Base-by-base conservation (phyloP, 1,140 invertebrate species). In the Anadara kagoshimensis region DNA sequence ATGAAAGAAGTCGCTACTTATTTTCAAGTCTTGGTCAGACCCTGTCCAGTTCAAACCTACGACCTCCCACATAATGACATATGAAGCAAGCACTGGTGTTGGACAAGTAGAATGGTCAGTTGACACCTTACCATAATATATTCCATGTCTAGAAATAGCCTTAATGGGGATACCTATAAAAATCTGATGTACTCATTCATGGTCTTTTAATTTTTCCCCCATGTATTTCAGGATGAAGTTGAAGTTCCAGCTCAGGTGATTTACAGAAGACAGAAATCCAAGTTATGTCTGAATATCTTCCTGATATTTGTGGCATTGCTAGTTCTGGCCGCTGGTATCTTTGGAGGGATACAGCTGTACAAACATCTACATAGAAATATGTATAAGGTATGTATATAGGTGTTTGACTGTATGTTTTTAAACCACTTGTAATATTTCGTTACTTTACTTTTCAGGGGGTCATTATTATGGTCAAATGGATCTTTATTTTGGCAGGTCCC, bases 341-440 rank as follows among this genome's bases (percentile, higher is more conserved):
- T 53, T 5, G 49, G 45, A 47, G 62, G 62, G 7, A 53, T 64
- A 8, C 51, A 53, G 20, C 26, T 64, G 0, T 64, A 64, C 62
- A 64, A 64, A 64, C 62, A 64, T 26, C 49, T 64, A 29, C 36
- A 45, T n/a, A 29, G 20, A 18, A 64, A 24, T 64, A 61, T 36
- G n/a, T 58, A 18, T 14, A 5, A 58, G 56, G 36, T 8, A 51
- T 7, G 18, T 7, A 16, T 14, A 16, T n/a, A n/a, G n/a, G n/a
- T 20, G 20, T 7, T 8, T 51, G 18, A 20, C 18, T 49, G 14
- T 18, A 18, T 14, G 16, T 49, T 16, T 5, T 12, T 49, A 49
- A 49, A 49, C 14, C 47, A 49, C n/a, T 49, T 14, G 16, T 49
- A n/a, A 18, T 14, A 16, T 4, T 18, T 49, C 14, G 16, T 49